Evolutionary conservation across 1,140 invertebrate species (phyloP), one percentile per base, ranked within the genome.

Genomic region (Drosophila tsacasi): DNA sequence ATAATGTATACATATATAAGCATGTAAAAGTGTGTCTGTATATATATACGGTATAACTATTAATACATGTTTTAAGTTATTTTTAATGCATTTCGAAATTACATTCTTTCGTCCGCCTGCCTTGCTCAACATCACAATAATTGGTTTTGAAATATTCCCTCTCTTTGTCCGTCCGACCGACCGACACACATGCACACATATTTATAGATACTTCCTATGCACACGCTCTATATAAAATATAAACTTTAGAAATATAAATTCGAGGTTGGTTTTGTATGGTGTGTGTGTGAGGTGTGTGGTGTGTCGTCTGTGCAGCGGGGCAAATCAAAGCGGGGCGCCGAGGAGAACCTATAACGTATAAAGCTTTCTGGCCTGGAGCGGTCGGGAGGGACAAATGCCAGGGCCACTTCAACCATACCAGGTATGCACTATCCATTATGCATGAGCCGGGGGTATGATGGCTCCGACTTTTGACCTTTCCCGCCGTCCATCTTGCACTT

Each of bases 181-280:
- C 66, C 61, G 80, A 67, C 76, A 83, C 76, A 79, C 61, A 79
- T 68, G 40, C 40, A 80, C 54, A 67, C 68, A 84, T 67, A 74
- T 87, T 79, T 58, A 87, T 74, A 83, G 57, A 78, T 67, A 67
- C 40, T n/a, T 72, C 47, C 32, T 30, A 66, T 67, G 67, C 67
- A 76, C 62, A 77, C 46, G 60, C 63, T 87, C 79, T 87, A 68
- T 85, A 71, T 79, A 79, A 80, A 60, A 73, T 80, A 83, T 87
- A 83, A 76, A 85, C 65, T 81, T 77, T 84, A 61, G 65, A 87
- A 82, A 73, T 73, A 83, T 87, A 87, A 87, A 87, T 87, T 87
- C 84, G 84, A 87, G 84, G 69, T 87, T 87, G 79, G 62, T 83
- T 71, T 85, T 72, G 50, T 68, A 49, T 71, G 76, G 13, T 57